Base-by-base conservation (phyloP, 2,888 invertebrate genomes). In the Scrobipalpa atriplicella region DNA sequence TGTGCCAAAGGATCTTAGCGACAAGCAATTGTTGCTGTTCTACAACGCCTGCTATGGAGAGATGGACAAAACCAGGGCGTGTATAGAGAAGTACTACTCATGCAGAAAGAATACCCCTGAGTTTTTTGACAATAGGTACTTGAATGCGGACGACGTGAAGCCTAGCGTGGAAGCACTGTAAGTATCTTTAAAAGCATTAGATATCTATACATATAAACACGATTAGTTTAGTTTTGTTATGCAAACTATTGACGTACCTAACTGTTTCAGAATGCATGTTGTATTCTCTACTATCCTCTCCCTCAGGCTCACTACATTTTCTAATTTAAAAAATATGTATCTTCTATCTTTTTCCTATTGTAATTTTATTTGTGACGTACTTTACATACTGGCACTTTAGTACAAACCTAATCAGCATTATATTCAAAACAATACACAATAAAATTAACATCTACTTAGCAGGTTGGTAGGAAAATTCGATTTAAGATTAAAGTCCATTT, bases 21-120 rank as follows among this genome's bases (percentile, higher is more conserved):
- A 94, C 72, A 94, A 95, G 82, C 95, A 95, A 80, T 86, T 95
- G 66, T 92, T 94, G 39, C 81, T 95, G 56, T 96, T 96, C 78
- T 93, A 95, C 72, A 93, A 95, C 75, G 95, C 95, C 62, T 95
- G 95, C 81, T 93, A 94, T 69, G 94, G 93, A 66, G 89, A 94
- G 52, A 75, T 94, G 73, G 94, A 94, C 13, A 92, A 91, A 64
- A 94, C 94, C 0, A 94, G 94, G 78, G 85, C 80, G n/a, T 95
- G 95, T 73, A 94, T 96, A 73, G 90, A 93, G 72, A 92, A 92
- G 68, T 95, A 94, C 84, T 95, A 94, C 78, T 88, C 88, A 41
- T 84, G 93, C 65, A 92, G 94, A 70, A 93, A 93, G 72, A 93
- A 93, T 71, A 90, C 92, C 0, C 95, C 95, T 0, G 95, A 95